Evolutionary conservation across 2,113 vertebrate genomes (phyloP), one percentile per base, ranked within the genome.

Genomic region (Micronisus gabar): DNA sequence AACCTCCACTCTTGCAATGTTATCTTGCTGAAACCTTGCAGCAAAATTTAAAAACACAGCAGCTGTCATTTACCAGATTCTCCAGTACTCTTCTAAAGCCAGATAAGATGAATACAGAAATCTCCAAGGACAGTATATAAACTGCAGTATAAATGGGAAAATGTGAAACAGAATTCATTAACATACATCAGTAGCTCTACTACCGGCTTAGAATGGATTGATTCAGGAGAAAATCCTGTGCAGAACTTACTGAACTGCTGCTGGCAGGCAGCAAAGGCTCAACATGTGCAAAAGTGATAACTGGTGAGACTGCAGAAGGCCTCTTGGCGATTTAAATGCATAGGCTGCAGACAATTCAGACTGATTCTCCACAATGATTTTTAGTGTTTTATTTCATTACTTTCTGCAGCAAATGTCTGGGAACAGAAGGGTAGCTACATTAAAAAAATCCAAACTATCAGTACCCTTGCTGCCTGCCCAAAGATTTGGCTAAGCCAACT

Each of bases 81-180:
- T 91, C 81, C 81, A 95, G 78, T n/a, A 85, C 66, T 84, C 81
- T 72, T 95, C 89, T 89, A 87, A 95, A 95, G 86, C 86, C 73
- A 95, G 91, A 90, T 91, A 95, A 94, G 89, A 97, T 91, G 96
- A 97, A 96, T 91, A 96, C 58, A 91, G 93, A 94, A 97, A 81
- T 90, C 96, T 95, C 96, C 50, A 53, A 91, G 94, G 95, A 95
- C 74, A 76, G 67, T 66, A 47, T 89, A 96, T 95, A 96, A 96
- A 97, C 84, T 90, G 66, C 86, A 95, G 93, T 61, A 94, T 93
- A 94, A 97, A 94, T 90, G 92, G 79, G 65, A 90, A 97, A 93
- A 91, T 88, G 89, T 88, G 95, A 94, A 95, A 93, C 56, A 90
- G 94, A 93, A 97, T 93, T 94, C 92, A 88, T 96, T 94, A 95